Conservation (phyloP, 1,140 invertebrate genomes). For the Cecropterus lyciades region DNA sequence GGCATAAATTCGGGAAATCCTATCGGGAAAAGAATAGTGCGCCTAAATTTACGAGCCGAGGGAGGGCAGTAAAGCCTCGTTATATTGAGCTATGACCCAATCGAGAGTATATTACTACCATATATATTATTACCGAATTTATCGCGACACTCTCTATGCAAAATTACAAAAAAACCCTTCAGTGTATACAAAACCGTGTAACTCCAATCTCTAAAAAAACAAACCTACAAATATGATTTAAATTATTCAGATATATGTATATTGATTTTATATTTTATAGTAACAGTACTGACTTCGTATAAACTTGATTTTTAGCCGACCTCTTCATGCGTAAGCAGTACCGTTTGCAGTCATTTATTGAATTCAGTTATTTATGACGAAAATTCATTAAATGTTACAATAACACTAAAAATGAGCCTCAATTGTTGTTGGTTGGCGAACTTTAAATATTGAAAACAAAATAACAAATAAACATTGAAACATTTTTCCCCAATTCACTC, state of each 20-base stretch:
- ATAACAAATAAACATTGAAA: not conserved
- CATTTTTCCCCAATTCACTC: not conserved
- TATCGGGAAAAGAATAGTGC: slow-evolving; percentile 76
- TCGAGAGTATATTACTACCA: slow-evolving; percentile 67
- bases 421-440: too few relatives aligned
- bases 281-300: too few relatives aligned
- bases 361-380: too few relatives aligned
- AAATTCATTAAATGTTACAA: too few relatives aligned
- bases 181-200: slow-evolving; percentile 5
- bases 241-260: too few relatives aligned
- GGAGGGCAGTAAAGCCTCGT: slow-evolving; percentile 76
- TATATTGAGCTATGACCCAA: slow-evolving; percentile 73
- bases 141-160: slow-evolving; percentile 27
- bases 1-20: slow-evolving; percentile 73
- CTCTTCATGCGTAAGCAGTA: too few relatives aligned
- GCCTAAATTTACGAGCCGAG: slow-evolving; percentile 73
- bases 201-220: not conserved
- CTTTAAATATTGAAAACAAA: not conserved
- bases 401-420: too few relatives aligned
- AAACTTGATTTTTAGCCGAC: too few relatives aligned
- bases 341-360: too few relatives aligned
- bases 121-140: slow-evolving; percentile 44
- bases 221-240: too few relatives aligned
- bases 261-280: too few relatives aligned
- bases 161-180: slow-evolving; percentile 22